Conservation (phyloP, 2,797 vertebrate species). For the Neosilurus mollespiculum region DNA sequence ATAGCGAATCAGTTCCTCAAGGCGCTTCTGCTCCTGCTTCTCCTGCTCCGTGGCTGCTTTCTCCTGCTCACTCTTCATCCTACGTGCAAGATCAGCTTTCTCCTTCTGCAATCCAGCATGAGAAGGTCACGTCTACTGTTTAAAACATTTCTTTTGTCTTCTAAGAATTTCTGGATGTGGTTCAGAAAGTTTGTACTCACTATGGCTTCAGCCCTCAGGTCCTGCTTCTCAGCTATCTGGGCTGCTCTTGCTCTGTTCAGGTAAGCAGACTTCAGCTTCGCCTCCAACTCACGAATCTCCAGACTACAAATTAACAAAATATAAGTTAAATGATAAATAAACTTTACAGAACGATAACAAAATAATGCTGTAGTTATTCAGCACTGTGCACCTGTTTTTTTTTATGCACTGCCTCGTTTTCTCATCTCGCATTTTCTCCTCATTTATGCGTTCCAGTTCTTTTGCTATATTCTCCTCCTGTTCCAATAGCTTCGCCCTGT, state of each 20-base stretch:
- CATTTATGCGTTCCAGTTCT: constrained; percentile 78
- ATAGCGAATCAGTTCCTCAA: constrained; percentile 73
- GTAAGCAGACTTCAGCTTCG: constrained; percentile 85
- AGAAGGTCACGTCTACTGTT: not conserved
- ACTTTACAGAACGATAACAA: not conserved
- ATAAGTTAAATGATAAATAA: not conserved
- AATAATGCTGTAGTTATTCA: not conserved
- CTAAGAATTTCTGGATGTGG: not conserved
- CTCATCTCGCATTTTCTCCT: constrained; percentile 78
- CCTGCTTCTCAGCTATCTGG: constrained; percentile 87
- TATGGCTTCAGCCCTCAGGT: constrained; percentile 76
- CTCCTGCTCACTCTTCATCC: constrained; percentile 76
- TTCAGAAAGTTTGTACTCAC: constrained; percentile 69
- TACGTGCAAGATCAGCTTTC: constrained; percentile 75
- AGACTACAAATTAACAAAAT: constrained; percentile 64
- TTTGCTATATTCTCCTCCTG: constrained; percentile 83
- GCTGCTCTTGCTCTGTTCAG: constrained; percentile 86
- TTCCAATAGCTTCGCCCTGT: constrained; percentile 69
- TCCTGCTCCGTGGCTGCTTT: constrained; percentile 68
- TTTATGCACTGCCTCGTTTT: constrained; percentile 85
- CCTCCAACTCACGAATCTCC: constrained; percentile 88
- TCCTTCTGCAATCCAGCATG: constrained; percentile 69
- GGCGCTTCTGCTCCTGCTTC: constrained; percentile 68
- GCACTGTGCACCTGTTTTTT: constrained; percentile 83
- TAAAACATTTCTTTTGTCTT: not conserved